Percentiles rank a stretch among this genome's conserved stretches.
Evolutionary conservation across 2,888 invertebrate species (phyloP).

Genomic region (Caenorhabditis sinica): DNA sequence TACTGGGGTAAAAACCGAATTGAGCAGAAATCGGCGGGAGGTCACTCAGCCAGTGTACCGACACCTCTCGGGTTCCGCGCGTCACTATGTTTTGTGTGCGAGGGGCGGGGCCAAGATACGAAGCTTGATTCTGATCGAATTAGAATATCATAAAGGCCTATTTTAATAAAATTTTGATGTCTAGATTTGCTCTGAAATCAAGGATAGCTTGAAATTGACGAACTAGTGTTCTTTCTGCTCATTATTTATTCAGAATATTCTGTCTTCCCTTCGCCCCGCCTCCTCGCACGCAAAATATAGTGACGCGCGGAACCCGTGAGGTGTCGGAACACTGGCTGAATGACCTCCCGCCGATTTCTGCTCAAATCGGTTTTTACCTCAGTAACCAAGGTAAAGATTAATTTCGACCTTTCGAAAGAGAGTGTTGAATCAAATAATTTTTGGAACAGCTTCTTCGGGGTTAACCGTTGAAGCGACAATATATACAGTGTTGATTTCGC

Average conservation of each 20-base stretch:
- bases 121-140: neutral
- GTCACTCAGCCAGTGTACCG: constrained; percentile 15
- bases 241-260: too few relatives aligned
- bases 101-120: too few relatives aligned
- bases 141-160: neutral
- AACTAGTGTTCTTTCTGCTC: too few relatives aligned
- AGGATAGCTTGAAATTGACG: too few relatives aligned
- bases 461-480: constrained; percentile 31
- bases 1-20: constrained; percentile 45
- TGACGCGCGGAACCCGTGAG: constrained; percentile 40
- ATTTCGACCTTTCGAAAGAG: constrained; percentile 48
- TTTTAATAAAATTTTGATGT: too few relatives aligned
- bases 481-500: too few relatives aligned
- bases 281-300: neutral
- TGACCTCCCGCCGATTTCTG: constrained; percentile 2
- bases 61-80: constrained; percentile 41
- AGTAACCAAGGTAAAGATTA: constrained; percentile 52
- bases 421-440: constrained; percentile 41
- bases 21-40: neutral
- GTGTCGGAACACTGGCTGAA: constrained; percentile 18
- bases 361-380: constrained; percentile 40
- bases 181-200: neutral
- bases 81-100: constrained; percentile 4
- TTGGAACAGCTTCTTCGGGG: constrained; percentile 54
- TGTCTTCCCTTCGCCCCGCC: neutral